Conservation (phyloP, 1,140 invertebrate genomes). For the Megalonaias nervosa region DNA sequence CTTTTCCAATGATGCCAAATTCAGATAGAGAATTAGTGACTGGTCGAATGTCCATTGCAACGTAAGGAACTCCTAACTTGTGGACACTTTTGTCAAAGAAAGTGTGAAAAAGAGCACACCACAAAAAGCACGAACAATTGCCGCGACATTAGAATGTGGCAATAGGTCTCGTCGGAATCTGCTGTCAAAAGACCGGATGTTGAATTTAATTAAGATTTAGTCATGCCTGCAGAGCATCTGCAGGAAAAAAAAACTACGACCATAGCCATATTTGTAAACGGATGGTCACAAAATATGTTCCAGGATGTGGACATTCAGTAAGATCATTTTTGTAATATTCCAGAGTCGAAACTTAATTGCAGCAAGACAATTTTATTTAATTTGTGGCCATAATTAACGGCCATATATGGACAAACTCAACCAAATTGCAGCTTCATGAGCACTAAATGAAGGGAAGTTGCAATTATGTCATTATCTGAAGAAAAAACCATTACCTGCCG, state of each 20-base stretch:
- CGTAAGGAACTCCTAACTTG: background rate
- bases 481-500: too few species aligned
- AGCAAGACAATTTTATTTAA: background rate
- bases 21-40: too few species aligned
- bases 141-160: background rate
- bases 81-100: background rate
- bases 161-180: too few species aligned
- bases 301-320: conserved; percentile 45
- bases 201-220: too few species aligned
- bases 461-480: too few species aligned
- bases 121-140: too few species aligned
- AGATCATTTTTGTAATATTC: conserved; percentile 27
- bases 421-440: background rate
- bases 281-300: conserved; percentile 9
- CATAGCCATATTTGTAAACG: conserved; percentile 27
- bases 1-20: too few species aligned
- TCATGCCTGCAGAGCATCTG: too few species aligned
- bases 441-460: too few species aligned
- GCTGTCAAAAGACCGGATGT: too few species aligned
- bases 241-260: background rate
- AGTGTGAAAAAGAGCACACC: conserved; percentile 1
- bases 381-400: conserved; percentile 21
- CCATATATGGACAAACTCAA: background rate
- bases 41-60: too few species aligned
- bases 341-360: background rate